phyloP scores from a whole-genome alignment of 2,888 invertebrate species.

The Cerceris ruficornis region DNA sequence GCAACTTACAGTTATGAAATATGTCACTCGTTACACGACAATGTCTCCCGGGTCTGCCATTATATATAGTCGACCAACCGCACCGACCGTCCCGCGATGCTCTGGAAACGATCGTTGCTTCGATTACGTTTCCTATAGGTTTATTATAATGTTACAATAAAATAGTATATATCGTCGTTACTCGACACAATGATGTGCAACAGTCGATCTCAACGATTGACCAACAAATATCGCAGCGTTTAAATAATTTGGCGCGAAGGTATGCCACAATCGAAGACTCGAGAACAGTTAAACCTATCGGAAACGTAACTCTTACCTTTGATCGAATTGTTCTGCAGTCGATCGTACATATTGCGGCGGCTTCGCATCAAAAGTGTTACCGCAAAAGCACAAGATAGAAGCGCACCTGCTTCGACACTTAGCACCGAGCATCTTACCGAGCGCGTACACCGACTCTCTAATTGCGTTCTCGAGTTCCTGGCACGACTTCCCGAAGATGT shows the following conservation, averaged over 20 bases:
- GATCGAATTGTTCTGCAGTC: no score
- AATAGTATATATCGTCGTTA: no score
- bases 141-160: no score
- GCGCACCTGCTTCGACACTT: slow-evolving; percentile 73
- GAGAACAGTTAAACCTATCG: no score
- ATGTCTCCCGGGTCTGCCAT: slow-evolving; percentile 45
- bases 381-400: slow-evolving; percentile 48
- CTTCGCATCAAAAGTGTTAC: background rate
- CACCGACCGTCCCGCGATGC: background rate
- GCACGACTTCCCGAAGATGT: slow-evolving; percentile 63
- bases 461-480: slow-evolving; percentile 71
- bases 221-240: no score
- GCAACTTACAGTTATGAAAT: slow-evolving; percentile 63
- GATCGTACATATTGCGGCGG: no score
- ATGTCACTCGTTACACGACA: slow-evolving; percentile 67
- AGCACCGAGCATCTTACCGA: slow-evolving; percentile 64
- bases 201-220: no score
- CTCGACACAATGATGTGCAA: no score
- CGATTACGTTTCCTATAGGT: background rate
- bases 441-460: slow-evolving; percentile 68
- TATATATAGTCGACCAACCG: slow-evolving; percentile 6
- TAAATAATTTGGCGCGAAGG: no score
- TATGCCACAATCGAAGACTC: no score
- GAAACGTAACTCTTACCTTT: no score
- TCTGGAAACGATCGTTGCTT: background rate